phyloP scores from a whole-genome alignment of 2,113 vertebrate genomes.

The Crotalus viridis region DNA sequence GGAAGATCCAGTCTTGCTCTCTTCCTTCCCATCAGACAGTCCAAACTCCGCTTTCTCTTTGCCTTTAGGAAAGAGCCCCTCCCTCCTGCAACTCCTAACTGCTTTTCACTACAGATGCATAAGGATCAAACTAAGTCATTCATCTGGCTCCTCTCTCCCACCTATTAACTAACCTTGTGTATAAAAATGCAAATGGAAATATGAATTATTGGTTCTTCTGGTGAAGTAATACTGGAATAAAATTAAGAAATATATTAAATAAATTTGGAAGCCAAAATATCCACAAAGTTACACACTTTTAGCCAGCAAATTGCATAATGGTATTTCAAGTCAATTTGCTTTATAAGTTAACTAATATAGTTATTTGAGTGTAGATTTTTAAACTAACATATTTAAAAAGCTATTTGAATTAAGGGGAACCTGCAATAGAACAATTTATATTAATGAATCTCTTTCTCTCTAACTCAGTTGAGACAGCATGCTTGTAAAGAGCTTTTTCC shows the following conservation, averaged over 20 bases:
- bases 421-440: constrained; percentile 38
- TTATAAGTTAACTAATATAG: constrained; percentile 36
- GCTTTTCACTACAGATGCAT: background rate
- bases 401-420: constrained; percentile 19
- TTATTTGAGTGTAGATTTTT: constrained; percentile 35
- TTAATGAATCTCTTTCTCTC: constrained; percentile 29
- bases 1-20: background rate
- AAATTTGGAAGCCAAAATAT: constrained; percentile 12
- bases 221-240: constrained; percentile 12
- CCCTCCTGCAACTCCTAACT: background rate
- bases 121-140: background rate
- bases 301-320: constrained; percentile 26
- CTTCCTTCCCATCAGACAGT: background rate
- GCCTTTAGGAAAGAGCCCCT: background rate
- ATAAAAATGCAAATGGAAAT: background rate
- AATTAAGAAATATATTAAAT: background rate
- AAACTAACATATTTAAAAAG: constrained; percentile 36
- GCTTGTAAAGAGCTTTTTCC: constrained; percentile 26
- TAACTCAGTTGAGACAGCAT: background rate
- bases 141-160: background rate
- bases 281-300: background rate
- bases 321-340: background rate
- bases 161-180: background rate
- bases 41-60: background rate
- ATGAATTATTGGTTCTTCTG: background rate